Percentiles rank a stretch among this genome's conserved stretches.
Conservation (phyloP, 2,113 vertebrate species). For the Cromileptes altivelis region DNA sequence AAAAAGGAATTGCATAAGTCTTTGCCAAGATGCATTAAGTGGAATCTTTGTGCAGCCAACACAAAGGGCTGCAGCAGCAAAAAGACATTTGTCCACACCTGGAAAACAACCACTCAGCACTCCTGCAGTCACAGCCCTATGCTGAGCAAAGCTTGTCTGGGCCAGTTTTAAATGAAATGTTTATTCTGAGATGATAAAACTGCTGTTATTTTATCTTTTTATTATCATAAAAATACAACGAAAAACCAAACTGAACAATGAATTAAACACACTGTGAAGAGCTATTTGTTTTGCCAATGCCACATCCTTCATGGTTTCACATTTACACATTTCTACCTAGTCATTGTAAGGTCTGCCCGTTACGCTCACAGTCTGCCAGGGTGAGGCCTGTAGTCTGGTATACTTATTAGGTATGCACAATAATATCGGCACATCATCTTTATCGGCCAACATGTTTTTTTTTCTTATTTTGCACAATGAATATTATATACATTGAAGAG, state of each 20-base stretch:
- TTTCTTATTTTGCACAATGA: no score
- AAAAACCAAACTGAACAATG: neutral
- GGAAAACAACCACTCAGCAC: slow-evolving; percentile 39
- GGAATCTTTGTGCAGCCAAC: slow-evolving; percentile 17
- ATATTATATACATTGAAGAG: no score
- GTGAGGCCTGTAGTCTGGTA: no score
- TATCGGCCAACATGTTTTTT: no score
- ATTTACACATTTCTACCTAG: neutral
- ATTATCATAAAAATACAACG: neutral
- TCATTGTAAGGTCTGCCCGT: neutral
- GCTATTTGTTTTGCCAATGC: neutral
- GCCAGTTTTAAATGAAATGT: neutral
- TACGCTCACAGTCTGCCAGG: neutral
- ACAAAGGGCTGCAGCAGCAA: slow-evolving; percentile 24
- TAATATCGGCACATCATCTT: no score
- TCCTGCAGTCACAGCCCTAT: neutral
- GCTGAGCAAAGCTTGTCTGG: slow-evolving; percentile 9
- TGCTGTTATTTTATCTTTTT: neutral
- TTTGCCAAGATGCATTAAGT: slow-evolving; percentile 21
- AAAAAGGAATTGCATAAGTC: neutral
- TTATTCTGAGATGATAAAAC: slow-evolving; percentile 1
- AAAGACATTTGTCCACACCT: slow-evolving; percentile 35
- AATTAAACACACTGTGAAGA: neutral
- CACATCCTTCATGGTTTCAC: neutral
- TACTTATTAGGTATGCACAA: no score